phyloP scores from a whole-genome alignment of 2,797 vertebrate species.

The Sebastes matsubarae region DNA sequence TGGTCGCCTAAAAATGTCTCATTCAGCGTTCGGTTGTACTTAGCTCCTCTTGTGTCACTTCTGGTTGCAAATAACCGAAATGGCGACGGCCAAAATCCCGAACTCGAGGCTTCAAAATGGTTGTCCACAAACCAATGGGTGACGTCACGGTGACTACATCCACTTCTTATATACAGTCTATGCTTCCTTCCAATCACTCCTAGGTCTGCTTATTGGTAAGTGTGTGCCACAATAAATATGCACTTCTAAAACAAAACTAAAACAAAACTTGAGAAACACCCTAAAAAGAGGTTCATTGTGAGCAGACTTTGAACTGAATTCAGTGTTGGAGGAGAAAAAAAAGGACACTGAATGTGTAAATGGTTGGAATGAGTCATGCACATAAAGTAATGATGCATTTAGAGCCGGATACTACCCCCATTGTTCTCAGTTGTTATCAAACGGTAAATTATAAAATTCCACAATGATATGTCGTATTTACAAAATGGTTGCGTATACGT shows the following conservation, averaged over 20 bases:
- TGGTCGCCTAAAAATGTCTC: no score
- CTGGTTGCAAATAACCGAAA: no score
- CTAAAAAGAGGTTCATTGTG: background rate
- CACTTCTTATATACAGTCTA: no score
- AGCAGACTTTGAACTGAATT: background rate
- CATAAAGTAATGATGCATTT: conserved; percentile 14
- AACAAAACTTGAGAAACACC: background rate
- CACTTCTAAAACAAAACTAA: background rate
- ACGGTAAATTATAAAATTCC: background rate
- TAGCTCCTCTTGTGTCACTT: no score
- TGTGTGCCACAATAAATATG: background rate
- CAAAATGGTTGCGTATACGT: background rate
- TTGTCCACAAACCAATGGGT: no score
- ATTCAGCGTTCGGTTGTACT: no score
- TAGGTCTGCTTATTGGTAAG: no score
- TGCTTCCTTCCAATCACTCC: no score
- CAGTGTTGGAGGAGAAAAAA: background rate
- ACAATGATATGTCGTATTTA: background rate
- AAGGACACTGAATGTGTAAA: conserved; percentile 2
- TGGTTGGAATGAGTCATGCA: conserved; percentile 40
- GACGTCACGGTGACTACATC: no score
- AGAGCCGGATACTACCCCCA: conserved; percentile 9
- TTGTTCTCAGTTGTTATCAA: conserved; percentile 22
- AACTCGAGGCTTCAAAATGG: no score
- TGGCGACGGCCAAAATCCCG: no score